These are phyloP conservation scores for Lepilemur ruficaudatus DNA, from an alignment of 2,797 vertebrate species.

Conservation along the genomic window DNA sequence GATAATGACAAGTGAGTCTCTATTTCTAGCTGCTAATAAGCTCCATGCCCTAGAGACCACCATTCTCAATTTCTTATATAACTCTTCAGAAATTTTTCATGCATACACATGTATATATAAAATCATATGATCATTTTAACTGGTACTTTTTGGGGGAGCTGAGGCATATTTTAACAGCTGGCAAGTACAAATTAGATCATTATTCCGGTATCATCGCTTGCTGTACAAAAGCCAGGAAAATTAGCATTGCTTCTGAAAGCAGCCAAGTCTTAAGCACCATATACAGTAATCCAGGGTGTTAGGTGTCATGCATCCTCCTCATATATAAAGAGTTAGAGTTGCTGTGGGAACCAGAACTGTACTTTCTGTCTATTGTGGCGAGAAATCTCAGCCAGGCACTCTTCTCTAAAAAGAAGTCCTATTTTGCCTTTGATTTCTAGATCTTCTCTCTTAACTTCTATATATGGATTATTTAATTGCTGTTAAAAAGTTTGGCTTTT, in stretches of 20 bases:
- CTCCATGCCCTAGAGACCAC: background rate
- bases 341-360: background rate
- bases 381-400: background rate
- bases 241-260: background rate
- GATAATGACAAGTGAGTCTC: background rate
- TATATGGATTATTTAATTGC: background rate
- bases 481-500: conserved; percentile 7
- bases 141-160: background rate
- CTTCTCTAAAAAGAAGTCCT: conserved; percentile 1
- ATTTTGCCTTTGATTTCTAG: conserved; percentile 11
- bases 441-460: background rate
- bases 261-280: background rate
- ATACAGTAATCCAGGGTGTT: background rate
- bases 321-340: conserved; percentile 21
- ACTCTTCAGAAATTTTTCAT: background rate
- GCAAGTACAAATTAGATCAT: conserved; percentile 49
- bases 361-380: conserved; percentile 13
- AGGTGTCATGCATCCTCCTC: background rate
- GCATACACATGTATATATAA: background rate
- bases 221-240: conserved; percentile 43
- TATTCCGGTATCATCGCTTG: background rate
- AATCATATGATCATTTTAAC: background rate
- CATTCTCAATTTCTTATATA: background rate
- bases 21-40: background rate
- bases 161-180: conserved; percentile 18